Evolutionary conservation across 35 echinoderm and acorn worm genomes (phyloP).

Genomic region (Lytechinus variegatus): DNA sequence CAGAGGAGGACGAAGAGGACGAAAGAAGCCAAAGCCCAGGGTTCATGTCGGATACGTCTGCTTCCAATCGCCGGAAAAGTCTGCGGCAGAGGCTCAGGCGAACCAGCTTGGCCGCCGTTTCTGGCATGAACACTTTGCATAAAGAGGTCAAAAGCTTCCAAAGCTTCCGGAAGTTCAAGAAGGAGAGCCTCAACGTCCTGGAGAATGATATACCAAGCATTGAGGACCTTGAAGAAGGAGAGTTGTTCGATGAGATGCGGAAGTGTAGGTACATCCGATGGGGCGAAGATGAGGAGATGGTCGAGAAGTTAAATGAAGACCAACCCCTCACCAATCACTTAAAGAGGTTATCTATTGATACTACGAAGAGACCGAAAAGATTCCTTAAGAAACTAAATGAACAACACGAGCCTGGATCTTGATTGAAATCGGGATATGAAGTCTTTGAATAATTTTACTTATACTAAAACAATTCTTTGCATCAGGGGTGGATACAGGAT

Average conservation of each 20-base stretch:
- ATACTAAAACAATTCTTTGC: too few species aligned
- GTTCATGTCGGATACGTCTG: conserved; percentile 52
- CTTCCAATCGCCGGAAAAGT: background rate
- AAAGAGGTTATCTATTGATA: background rate
- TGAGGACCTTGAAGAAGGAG: conserved; percentile 66
- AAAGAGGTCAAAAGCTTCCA: conserved; percentile 62
- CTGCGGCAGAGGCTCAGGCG: conserved; percentile 19
- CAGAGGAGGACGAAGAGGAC: conserved; percentile 23
- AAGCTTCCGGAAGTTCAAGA: conserved; percentile 50
- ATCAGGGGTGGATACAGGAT: too few species aligned
- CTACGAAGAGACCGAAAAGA: background rate
- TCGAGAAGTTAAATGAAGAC: conserved; percentile 69
- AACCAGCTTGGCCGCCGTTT: conserved; percentile 29
- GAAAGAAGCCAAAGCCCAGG: background rate
- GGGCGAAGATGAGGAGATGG: conserved; percentile 58
- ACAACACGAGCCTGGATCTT: conserved; percentile 23
- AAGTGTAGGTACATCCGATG: conserved; percentile 80
- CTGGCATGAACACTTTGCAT: conserved; percentile 55
- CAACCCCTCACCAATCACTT: conserved; percentile 70
- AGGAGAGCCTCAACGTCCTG: background rate
- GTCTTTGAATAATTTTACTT: background rate
- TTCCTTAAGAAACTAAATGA: conserved; percentile 44
- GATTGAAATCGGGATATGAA: background rate
- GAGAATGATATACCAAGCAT: conserved; percentile 53
- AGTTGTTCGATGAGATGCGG: conserved; percentile 79